Percentiles rank a stretch among this genome's conserved stretches.
phyloP scores from a whole-genome alignment of 64 coral and sea anemone species.

The Anthopleura sola region DNA sequence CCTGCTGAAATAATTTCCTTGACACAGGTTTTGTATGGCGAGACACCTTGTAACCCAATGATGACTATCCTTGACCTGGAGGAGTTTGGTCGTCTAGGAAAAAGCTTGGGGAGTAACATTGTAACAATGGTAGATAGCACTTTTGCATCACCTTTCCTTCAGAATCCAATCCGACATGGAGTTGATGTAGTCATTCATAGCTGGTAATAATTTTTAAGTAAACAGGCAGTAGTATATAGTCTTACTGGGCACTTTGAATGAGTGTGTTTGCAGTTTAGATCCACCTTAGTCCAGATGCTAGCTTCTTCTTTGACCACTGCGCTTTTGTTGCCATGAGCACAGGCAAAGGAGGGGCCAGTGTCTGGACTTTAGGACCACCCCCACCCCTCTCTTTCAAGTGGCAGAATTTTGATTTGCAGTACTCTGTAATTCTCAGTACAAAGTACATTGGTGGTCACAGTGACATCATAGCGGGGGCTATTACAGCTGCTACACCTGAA shows the following conservation, averaged over 20 bases:
- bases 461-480: conserved; percentile 64
- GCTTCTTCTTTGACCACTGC: too few species aligned
- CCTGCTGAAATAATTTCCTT: neutral
- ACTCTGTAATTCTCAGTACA: conserved; percentile 34
- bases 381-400: too few species aligned
- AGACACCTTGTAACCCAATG: conserved; percentile 65
- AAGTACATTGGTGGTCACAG: conserved; percentile 78
- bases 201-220: neutral
- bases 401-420: too few species aligned
- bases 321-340: too few species aligned
- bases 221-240: too few species aligned
- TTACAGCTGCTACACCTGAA: conserved; percentile 52
- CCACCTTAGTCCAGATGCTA: too few species aligned
- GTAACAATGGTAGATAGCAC: conserved; percentile 77
- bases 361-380: too few species aligned
- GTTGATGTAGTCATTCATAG: conserved; percentile 73
- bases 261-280: too few species aligned
- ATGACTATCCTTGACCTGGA: conserved; percentile 65
- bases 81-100: conserved; percentile 69
- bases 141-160: conserved; percentile 63
- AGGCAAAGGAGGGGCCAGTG: too few species aligned
- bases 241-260: too few species aligned
- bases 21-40: conserved; percentile 67
- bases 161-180: conserved; percentile 54
- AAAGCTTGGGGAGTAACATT: conserved; percentile 19